Evolutionary conservation across 1,140 invertebrate genomes (phyloP).

Genomic region (Drosophila funebris): DNA sequence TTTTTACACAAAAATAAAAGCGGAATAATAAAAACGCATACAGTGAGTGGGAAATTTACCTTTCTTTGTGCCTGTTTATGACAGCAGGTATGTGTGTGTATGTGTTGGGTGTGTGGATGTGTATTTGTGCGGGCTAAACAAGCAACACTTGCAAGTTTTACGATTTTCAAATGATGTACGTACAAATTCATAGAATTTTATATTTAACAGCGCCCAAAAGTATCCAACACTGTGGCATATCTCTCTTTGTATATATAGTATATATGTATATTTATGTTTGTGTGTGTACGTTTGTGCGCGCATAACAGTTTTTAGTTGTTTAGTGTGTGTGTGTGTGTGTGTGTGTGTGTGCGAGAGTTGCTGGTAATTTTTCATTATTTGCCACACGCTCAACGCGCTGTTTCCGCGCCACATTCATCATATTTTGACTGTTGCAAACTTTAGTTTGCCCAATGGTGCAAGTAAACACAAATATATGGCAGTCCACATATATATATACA

Average conservation of each 20-base stretch:
- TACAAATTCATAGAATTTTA: conserved; percentile 83
- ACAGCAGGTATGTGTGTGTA: conserved; percentile 43
- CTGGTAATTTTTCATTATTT: conserved; percentile 78
- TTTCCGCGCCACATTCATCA: conserved; percentile 70
- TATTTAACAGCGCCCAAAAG: conserved; percentile 78
- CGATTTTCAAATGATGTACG: conserved; percentile 82
- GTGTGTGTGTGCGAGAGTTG: conserved; percentile 17
- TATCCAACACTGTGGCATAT: conserved; percentile 22
- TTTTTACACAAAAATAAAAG: conserved; percentile 68
- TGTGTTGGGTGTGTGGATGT: background rate
- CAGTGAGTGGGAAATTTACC: conserved; percentile 47
- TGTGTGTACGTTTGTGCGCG: conserved; percentile 17
- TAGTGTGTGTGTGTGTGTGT: conserved; percentile 25
- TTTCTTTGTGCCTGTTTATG: conserved; percentile 70
- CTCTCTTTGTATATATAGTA: background rate
- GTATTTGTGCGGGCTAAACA: conserved; percentile 26
- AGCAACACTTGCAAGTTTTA: conserved; percentile 77
- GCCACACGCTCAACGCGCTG: conserved; percentile 36
- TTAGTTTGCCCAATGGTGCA: conserved; percentile 24
- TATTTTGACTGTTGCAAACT: conserved; percentile 44
- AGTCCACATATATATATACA: conserved; percentile 2
- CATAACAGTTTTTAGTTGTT: conserved; percentile 65
- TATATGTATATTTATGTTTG: background rate
- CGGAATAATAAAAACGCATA: conserved; percentile 53
- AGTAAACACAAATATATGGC: conserved; percentile 25